Conservation (phyloP, 2,113 vertebrate species). For the Camelus dromedarius region DNA sequence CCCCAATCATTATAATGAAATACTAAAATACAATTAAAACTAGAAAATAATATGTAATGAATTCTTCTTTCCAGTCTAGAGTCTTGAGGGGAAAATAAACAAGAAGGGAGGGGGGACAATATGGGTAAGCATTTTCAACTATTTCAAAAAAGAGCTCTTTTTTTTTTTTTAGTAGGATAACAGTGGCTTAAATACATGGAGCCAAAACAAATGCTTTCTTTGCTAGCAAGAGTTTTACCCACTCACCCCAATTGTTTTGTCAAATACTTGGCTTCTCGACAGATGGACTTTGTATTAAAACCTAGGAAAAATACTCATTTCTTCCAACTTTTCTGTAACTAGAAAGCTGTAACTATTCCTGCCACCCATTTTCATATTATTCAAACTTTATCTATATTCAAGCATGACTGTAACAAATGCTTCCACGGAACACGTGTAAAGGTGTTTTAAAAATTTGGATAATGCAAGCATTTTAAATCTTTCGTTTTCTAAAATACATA, state of each 20-base stretch:
- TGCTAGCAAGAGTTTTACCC: not conserved
- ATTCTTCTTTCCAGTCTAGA: not conserved
- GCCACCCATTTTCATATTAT: not conserved
- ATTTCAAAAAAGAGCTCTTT: not conserved
- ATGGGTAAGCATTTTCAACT: not conserved
- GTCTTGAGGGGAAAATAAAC: not conserved
- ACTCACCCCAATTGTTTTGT: not conserved
- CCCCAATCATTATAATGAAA: conserved; percentile 18
- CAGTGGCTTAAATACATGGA: not conserved
- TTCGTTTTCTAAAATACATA: conserved; percentile 19
- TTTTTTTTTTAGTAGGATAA: not conserved
- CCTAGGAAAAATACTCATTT: not conserved
- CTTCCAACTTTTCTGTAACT: not conserved
- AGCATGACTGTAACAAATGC: not conserved
- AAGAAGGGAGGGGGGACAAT: not conserved
- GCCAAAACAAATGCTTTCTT: conserved; percentile 21
- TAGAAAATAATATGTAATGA: not conserved
- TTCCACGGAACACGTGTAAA: not conserved
- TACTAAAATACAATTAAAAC: conserved; percentile 23
- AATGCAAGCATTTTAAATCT: not conserved
- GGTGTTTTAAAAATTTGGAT: not conserved
- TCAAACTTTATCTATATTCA: not conserved
- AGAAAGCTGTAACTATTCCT: not conserved
- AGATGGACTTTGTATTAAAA: conserved; percentile 5
- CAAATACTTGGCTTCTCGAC: not conserved